Percentiles rank a stretch among this genome's conserved stretches.
These are phyloP conservation scores for Brachionus sp. DNA, from an alignment of 1,140 invertebrate species.

Conservation along the genomic window DNA sequence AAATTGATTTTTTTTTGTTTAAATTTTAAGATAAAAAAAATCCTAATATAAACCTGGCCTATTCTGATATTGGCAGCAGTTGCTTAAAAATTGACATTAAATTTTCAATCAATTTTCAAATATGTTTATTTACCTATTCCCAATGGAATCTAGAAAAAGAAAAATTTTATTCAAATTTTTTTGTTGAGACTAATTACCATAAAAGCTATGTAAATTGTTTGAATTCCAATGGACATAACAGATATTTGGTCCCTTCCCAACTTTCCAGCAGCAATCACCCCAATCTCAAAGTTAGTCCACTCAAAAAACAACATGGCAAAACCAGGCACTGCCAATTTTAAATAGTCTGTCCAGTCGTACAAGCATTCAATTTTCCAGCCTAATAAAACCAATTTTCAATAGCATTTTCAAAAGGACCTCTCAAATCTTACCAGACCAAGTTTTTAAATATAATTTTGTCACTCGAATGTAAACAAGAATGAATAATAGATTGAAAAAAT, in stretches of 20 bases:
- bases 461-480: not conserved
- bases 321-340: constrained; percentile 32
- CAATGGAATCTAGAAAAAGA: not conserved
- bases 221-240: constrained; percentile 27
- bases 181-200: not conserved
- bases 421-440: constrained; percentile 5
- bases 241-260: constrained; percentile 4
- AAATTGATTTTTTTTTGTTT: too few species aligned
- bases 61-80: not conserved
- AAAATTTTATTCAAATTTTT: not conserved
- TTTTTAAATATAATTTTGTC: not conserved
- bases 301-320: constrained; percentile 35
- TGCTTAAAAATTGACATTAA: not conserved
- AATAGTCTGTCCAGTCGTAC: constrained; percentile 22
- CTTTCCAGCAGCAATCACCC: constrained; percentile 2
- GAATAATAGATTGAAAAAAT: not conserved
- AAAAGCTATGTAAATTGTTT: constrained; percentile 40
- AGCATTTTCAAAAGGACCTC: not conserved
- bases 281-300: constrained; percentile 44
- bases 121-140: not conserved
- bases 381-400: not conserved
- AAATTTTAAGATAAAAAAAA: not conserved
- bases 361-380: constrained; percentile 32
- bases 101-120: not conserved
- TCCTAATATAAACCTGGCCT: not conserved